A percentile compares a stretch with the other conserved stretches of the same genome.
Evolutionary conservation across 2,888 invertebrate species (phyloP).

Genomic region (Eucriotettix oculatus): DNA sequence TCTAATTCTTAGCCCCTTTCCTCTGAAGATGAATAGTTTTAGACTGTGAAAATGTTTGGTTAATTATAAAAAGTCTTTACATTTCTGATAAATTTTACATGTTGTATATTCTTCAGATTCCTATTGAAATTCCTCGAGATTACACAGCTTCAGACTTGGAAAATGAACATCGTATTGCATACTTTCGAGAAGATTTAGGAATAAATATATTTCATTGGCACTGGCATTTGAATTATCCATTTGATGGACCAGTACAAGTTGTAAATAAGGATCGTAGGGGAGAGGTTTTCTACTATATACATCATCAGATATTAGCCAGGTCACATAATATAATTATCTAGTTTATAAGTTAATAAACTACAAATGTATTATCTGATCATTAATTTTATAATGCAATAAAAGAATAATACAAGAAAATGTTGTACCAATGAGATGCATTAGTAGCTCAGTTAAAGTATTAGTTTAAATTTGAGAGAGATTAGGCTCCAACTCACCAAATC

Average conservation of each 20-base stretch:
- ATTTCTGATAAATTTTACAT: not conserved
- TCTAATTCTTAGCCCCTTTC: no score
- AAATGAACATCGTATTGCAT: conserved; percentile 23
- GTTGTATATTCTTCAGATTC: conserved; percentile 10
- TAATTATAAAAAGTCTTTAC: no score
- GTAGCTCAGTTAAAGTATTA: no score
- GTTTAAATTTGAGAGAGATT: no score
- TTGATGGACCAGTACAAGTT: conserved; percentile 18
- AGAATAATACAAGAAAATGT: no score
- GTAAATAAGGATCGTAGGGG: conserved; percentile 23
- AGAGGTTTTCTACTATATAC: conserved; percentile 27
- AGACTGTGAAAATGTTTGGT: no score
- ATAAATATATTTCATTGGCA: conserved; percentile 38
- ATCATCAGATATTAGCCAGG: conserved; percentile 26
- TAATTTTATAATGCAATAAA: no score
- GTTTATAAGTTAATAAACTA: no score
- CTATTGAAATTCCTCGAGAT: conserved; percentile 21
- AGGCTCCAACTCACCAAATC: no score
- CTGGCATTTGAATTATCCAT: conserved; percentile 32
- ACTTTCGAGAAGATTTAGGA: conserved; percentile 35
- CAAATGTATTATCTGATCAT: no score
- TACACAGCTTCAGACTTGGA: conserved; percentile 23
- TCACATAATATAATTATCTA: conserved; percentile 2
- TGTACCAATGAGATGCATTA: no score
- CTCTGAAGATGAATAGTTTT: no score